Evolutionary conservation across 1,140 invertebrate genomes (phyloP).

Genomic region (Patella vulgata): DNA sequence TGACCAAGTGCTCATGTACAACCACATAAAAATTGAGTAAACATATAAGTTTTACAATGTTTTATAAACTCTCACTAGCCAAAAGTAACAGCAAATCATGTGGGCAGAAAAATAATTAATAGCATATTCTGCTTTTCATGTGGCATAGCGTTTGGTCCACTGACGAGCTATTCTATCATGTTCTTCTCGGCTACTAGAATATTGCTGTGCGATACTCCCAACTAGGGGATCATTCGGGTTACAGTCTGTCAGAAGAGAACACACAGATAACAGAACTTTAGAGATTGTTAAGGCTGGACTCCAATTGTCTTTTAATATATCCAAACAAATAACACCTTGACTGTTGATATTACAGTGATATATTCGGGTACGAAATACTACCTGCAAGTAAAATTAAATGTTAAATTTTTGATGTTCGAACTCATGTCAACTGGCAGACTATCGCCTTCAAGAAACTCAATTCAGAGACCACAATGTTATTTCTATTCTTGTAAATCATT

Average conservation of each 20-base stretch:
- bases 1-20: too few relatives aligned
- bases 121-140: too few relatives aligned
- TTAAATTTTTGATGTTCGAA: too few relatives aligned
- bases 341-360: slow-evolving; percentile 64
- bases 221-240: slow-evolving; percentile 91
- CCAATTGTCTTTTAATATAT: slow-evolving; percentile 62
- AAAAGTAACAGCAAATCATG: background rate
- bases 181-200: slow-evolving; percentile 94
- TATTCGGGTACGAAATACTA: slow-evolving; percentile 83
- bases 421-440: background rate
- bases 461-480: too few relatives aligned
- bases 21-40: too few relatives aligned
- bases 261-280: slow-evolving; percentile 71
- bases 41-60: too few relatives aligned
- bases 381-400: slow-evolving; percentile 70
- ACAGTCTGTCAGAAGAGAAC: slow-evolving; percentile 82
- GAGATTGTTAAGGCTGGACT: slow-evolving; percentile 56
- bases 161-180: slow-evolving; percentile 96
- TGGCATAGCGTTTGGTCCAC: slow-evolving; percentile 97
- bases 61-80: background rate
- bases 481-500: too few relatives aligned
- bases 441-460: background rate
- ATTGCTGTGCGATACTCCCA: slow-evolving; percentile 97
- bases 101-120: background rate
- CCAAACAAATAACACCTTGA: slow-evolving; percentile 61